phyloP scores from a whole-genome alignment of 2,888 invertebrate genomes.

The Agapostemon virescens region DNA sequence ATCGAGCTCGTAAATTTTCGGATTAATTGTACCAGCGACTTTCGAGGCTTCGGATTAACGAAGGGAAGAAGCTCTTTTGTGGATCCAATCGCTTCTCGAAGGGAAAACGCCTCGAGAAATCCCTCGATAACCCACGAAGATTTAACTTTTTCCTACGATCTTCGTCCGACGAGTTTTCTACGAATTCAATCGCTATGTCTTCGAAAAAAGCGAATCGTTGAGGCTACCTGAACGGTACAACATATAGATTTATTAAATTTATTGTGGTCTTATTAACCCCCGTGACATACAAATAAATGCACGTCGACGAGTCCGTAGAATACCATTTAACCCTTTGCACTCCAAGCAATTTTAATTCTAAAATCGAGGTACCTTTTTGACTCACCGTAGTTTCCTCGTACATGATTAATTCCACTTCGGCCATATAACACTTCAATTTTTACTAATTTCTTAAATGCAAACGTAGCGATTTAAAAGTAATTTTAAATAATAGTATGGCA shows the following conservation, averaged over 20 bases:
- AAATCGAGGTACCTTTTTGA: too few species aligned
- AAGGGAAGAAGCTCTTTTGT: background rate
- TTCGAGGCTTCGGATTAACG: background rate
- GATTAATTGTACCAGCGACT: constrained; percentile 12
- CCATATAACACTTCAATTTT: too few species aligned
- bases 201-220: background rate
- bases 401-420: too few species aligned
- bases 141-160: background rate
- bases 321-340: too few species aligned
- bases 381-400: too few species aligned
- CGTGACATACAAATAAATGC: too few species aligned
- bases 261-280: background rate
- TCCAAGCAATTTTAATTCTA: too few species aligned
- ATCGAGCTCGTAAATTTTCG: constrained; percentile 23
- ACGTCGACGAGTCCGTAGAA: too few species aligned
- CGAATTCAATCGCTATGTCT: background rate
- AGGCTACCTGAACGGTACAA: background rate
- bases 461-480: too few species aligned
- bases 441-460: too few species aligned
- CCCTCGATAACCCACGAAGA: background rate
- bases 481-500: too few species aligned
- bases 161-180: background rate
- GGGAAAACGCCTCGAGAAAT: background rate
- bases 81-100: background rate
- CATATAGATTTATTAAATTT: background rate